Base-by-base conservation (phyloP, 35 echinoderm and acorn worm species). In the Holothuria glaberrima region DNA sequence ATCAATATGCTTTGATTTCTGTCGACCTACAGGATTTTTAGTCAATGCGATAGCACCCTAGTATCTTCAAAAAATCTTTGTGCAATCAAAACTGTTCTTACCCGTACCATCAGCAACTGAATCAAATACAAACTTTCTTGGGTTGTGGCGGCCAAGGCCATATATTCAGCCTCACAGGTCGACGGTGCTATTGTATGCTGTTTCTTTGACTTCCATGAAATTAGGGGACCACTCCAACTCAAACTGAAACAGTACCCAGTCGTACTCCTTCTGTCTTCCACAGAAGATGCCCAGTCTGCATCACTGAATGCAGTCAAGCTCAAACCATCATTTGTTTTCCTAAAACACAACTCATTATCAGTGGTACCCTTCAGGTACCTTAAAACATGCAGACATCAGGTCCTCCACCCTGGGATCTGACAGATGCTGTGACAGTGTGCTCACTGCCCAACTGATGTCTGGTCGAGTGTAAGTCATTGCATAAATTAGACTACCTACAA, bases 131-230 rank as follows among this genome's bases (percentile, higher is more conserved):
- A n/a, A n/a, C n/a, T n/a, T n/a, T n/a, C n/a, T n/a, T n/a, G n/a
- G n/a, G n/a, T n/a, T n/a, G n/a, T n/a, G n/a, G n/a, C 50, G 41
- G 90, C 60, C 24, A 85, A 54, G 0, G 90, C 90, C 80, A 91
- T 90, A 30, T 90, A 90, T 48, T 90, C 72, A 48, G 59, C 63
- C 48, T 90, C 88, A 90, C 88, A 90, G 24, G 75, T 71, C 38
- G 88, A 81, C 58, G 80, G 45, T 90, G 75, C 88, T n/a, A 90
- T 58, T 81, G 73, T 80, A 41, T 10, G 56, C 31, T 90, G 88
- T 31, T 90, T 90, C 59, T 48, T 83, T 12, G 77, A 83, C 69
- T 91, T 91, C 89, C 89, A 91, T 36, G 90, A 91, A 54, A 91
- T 84, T 21, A 91, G 80, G 22, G 89, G 78, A 58, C 89, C 89